Conservation (phyloP, 2,113 vertebrate species). For the Notarius quadriscutis region DNA sequence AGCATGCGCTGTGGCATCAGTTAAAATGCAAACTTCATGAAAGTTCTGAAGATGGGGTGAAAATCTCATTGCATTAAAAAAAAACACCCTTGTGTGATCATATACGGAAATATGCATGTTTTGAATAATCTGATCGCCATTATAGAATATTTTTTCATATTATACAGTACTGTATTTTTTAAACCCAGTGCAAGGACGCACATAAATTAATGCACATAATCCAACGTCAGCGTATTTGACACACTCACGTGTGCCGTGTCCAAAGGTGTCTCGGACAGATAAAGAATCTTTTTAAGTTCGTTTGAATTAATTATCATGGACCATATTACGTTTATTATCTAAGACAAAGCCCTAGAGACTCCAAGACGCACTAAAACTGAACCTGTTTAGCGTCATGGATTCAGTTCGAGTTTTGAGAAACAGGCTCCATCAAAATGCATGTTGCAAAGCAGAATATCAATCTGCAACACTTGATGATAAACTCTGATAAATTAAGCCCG, state of each 20-base stretch:
- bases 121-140: neutral
- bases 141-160: neutral
- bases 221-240: neutral
- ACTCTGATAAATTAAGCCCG: neutral
- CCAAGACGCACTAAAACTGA: neutral
- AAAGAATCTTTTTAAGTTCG: neutral
- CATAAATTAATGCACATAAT: neutral
- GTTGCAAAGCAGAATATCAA: neutral
- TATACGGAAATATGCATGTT: neutral
- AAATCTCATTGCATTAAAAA: neutral
- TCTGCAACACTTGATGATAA: neutral
- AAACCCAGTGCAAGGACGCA: neutral
- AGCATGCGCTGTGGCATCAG: neutral
- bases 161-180: neutral
- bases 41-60: neutral
- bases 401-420: neutral
- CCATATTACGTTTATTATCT: neutral
- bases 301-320: neutral
- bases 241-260: neutral
- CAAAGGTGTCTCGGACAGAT: neutral
- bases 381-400: neutral
- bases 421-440: neutral
- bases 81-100: neutral
- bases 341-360: neutral
- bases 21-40: neutral